These are phyloP conservation scores for Synergus japonicus DNA, from an alignment of 2,888 invertebrate genomes.

Conservation along the genomic window DNA sequence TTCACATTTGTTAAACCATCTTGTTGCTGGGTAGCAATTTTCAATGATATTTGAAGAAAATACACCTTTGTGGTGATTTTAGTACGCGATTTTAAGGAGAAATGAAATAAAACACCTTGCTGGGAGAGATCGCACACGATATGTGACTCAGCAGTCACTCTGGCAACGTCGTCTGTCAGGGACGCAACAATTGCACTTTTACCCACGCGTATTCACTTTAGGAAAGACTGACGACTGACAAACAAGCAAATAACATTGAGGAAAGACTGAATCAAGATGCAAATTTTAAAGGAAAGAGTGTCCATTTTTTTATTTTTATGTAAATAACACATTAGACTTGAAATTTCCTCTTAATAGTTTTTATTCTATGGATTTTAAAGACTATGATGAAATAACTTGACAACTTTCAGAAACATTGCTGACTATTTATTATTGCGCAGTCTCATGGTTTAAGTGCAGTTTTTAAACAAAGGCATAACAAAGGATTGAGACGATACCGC, in stretches of 20 bases:
- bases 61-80: background rate
- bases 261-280: background rate
- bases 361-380: too few species aligned
- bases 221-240: background rate
- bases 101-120: slow-evolving; percentile 57
- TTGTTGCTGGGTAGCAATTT: slow-evolving; percentile 4
- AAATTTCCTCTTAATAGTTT: too few species aligned
- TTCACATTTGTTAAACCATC: slow-evolving; percentile 49
- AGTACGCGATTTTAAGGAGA: slow-evolving; percentile 50
- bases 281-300: background rate
- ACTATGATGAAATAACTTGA: too few species aligned
- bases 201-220: background rate
- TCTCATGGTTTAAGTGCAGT: too few species aligned
- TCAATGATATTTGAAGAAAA: background rate
- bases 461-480: too few species aligned
- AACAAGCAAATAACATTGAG: background rate
- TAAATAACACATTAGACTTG: too few species aligned
- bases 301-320: too few species aligned
- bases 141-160: slow-evolving; percentile 58
- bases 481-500: too few species aligned
- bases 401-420: too few species aligned
- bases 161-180: slow-evolving; percentile 54
- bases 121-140: slow-evolving; percentile 50
- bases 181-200: slow-evolving; percentile 43
- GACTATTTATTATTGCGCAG: too few species aligned